phyloP scores from a whole-genome alignment of 2,797 vertebrate genomes.

The Clarias laeviceps region DNA sequence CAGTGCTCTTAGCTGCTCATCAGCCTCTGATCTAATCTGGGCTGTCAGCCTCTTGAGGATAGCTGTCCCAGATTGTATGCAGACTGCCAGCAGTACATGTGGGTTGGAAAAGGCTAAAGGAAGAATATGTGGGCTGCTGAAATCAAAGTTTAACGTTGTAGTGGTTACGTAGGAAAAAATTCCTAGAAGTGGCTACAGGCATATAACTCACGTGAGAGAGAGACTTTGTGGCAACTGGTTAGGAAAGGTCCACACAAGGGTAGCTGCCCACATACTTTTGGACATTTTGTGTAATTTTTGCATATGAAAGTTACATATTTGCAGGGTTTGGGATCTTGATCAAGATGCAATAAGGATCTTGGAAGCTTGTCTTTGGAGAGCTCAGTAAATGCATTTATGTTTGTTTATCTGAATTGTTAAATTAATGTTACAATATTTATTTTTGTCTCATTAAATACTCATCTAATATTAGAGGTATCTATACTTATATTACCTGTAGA shows the following conservation, averaged over 20 bases:
- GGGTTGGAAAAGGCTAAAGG: background rate
- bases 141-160: background rate
- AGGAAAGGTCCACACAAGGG: background rate
- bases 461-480: background rate
- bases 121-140: background rate
- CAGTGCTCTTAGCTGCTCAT: background rate
- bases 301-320: background rate
- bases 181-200: background rate
- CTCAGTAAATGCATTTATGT: background rate
- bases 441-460: background rate
- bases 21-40: constrained; percentile 6
- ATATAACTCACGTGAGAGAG: background rate
- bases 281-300: background rate
- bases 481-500: background rate
- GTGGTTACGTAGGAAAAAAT: background rate
- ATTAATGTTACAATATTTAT: background rate
- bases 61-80: constrained; percentile 23
- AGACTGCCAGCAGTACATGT: background rate
- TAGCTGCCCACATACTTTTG: background rate
- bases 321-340: background rate
- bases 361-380: background rate
- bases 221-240: background rate
- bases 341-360: background rate
- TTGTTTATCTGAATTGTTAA: background rate
- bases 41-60: constrained; percentile 1